A percentile compares a stretch with the other conserved stretches of the same genome.
phyloP scores from a whole-genome alignment of 2,797 vertebrate genomes.

The Gymnocypris eckloni region DNA sequence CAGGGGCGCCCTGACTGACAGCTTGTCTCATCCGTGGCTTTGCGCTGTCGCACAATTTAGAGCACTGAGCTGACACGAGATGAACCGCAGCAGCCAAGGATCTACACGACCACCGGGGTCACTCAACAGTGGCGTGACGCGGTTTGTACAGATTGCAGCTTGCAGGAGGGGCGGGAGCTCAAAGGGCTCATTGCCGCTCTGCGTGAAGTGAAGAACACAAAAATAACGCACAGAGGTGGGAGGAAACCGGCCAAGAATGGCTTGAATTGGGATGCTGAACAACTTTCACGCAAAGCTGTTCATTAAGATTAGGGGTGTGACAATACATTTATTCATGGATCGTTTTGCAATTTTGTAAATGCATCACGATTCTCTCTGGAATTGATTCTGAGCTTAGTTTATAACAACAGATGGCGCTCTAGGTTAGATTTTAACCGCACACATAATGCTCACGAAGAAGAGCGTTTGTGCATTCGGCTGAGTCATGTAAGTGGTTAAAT shows the following conservation, averaged over 20 bases:
- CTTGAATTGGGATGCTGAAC: not conserved
- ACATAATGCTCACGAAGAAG: not conserved
- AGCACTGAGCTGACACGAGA: constrained; percentile 72
- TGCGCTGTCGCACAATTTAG: constrained; percentile 86
- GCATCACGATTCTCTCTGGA: not conserved
- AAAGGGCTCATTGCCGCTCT: constrained; percentile 32
- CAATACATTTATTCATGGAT: not conserved
- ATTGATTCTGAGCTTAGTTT: not conserved
- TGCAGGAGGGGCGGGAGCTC: constrained; percentile 50
- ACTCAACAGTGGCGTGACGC: constrained; percentile 58
- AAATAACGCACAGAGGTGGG: constrained; percentile 56
- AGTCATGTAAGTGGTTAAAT: too few relatives aligned
- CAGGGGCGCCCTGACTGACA: constrained; percentile 86
- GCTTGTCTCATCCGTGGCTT: constrained; percentile 89
- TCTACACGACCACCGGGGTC: constrained; percentile 48
- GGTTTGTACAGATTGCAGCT: constrained; percentile 69
- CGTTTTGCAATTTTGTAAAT: too few relatives aligned
- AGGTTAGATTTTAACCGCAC: not conserved
- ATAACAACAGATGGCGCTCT: not conserved
- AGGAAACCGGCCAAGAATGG: not conserved
- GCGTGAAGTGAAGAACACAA: constrained; percentile 44
- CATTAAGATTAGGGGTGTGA: not conserved
- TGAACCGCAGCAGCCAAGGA: constrained; percentile 52
- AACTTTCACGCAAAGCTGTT: not conserved
- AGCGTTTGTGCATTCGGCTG: too few relatives aligned